Base-by-base conservation (phyloP, 2,113 vertebrate genomes). In the Phylloscopus trochilus region DNA sequence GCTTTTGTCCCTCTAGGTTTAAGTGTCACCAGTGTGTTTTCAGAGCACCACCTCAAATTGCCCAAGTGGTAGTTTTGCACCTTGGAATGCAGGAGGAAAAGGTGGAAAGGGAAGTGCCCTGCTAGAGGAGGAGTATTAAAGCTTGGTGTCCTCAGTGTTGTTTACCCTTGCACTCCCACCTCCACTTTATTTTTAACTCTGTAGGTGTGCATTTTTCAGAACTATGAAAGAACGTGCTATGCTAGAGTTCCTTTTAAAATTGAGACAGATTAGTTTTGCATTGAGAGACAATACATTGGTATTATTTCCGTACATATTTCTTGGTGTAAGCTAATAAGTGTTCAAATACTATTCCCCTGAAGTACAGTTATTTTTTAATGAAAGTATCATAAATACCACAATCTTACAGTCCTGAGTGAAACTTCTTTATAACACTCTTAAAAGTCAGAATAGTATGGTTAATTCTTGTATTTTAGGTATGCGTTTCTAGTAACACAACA, bases 141-240 rank as follows among this genome's bases (percentile, higher is more conserved):
- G 27, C 15, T n/a, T 0, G 0, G 11, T 66, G n/a, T 43, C 58
- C 31, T 41, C 33, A 10, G 14, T 11, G 37, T 17, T 60, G 44
- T 41, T 92, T 47, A 60, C 30, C n/a, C 2, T 4, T 75, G 67
- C 21, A 27, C 35, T 84, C 56, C 62, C 86, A 52, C 17, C 26
- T 60, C n/a, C 23, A 13, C 53, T 92, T 93, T 37, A 5, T n/a
- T 78, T 85, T 76, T 31, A 33, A 28, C 15, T 63, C n/a, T 26
- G 15, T 30, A 62, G 22, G 28, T 28, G 39, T 60, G 23, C 5
- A 1, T 72, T 93, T 82, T 56, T 63, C 21, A 39, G 53, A 80
- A 56, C 10, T 52, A 20, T n/a, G 41, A 35, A 83, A 63, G 49
- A 69, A 51, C 1, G 37, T 47, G 33, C 12, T 72, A 3, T 13